Evolutionary conservation across 2,797 vertebrate genomes (phyloP).

Genomic region (Spinibarbus caldwelli): DNA sequence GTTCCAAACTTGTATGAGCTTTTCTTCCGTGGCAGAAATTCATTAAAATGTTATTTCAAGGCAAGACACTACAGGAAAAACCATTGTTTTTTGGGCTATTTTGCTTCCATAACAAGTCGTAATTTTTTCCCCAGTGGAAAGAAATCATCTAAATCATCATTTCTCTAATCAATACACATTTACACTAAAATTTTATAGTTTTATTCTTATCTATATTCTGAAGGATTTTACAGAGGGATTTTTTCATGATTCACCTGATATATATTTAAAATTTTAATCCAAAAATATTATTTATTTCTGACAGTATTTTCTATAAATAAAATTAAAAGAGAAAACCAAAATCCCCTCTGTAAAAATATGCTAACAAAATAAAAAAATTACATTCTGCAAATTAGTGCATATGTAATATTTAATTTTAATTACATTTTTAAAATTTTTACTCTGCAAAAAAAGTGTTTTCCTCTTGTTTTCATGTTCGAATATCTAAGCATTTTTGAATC

Average conservation of each 20-base stretch:
- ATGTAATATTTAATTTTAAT: not conserved
- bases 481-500: too few relatives aligned
- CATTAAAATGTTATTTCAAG: not conserved
- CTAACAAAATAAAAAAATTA: not conserved
- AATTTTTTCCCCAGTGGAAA: not conserved
- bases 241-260: not conserved
- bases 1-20: not conserved
- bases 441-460: too few relatives aligned
- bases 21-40: not conserved
- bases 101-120: not conserved
- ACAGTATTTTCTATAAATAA: not conserved
- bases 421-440: too few relatives aligned
- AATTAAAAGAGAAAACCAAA: not conserved
- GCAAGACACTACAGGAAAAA: too few relatives aligned
- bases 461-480: too few relatives aligned
- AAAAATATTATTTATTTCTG: not conserved
- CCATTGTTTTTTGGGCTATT: too few relatives aligned
- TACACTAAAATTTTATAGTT: not conserved
- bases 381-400: not conserved
- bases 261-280: not conserved
- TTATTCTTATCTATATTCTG: not conserved
- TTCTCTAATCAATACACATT: not conserved
- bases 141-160: not conserved
- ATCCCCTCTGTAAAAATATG: not conserved
- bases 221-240: not conserved